These are phyloP conservation scores for Phyto melanocephala DNA, from an alignment of 2,888 invertebrate genomes.

Conservation along the genomic window DNA sequence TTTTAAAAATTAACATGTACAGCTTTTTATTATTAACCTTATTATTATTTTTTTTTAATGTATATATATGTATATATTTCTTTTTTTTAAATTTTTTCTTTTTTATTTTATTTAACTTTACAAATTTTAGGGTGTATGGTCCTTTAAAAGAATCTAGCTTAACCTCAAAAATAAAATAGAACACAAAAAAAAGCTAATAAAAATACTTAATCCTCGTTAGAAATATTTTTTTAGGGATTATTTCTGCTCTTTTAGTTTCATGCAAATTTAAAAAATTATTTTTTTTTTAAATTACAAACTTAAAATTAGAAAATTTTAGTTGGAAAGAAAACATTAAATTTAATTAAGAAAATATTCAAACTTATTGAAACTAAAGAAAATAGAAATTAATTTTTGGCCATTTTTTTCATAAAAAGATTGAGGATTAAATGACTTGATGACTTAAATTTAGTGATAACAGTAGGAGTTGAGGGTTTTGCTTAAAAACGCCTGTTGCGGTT, in stretches of 20 bases:
- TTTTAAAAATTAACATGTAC: slow-evolving; percentile 45
- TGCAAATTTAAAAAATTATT: neutral
- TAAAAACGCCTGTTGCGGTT: slow-evolving; percentile 73
- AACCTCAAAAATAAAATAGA: slow-evolving; percentile 17
- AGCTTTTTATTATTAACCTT: slow-evolving; percentile 14
- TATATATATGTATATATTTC: neutral
- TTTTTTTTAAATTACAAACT: neutral
- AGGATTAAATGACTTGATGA: neutral
- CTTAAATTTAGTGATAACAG: slow-evolving; percentile 28
- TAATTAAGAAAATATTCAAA: neutral
- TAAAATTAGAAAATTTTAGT: too few relatives aligned
- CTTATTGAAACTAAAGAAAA: neutral
- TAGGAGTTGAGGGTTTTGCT: neutral
- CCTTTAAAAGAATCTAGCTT: slow-evolving; percentile 15
- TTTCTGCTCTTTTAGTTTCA: neutral
- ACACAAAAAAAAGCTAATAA: neutral
- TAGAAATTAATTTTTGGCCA: neutral
- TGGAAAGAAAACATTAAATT: neutral
- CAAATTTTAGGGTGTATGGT: slow-evolving; percentile 30
- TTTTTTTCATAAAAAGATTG: neutral
- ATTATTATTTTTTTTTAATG: neutral
- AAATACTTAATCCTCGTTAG: neutral
- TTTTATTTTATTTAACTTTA: slow-evolving; percentile 27
- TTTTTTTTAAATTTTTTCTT: neutral
- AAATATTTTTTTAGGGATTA: neutral